These are phyloP conservation scores for Saccostrea echinata DNA, from an alignment of 1,140 invertebrate species.

Conservation along the genomic window DNA sequence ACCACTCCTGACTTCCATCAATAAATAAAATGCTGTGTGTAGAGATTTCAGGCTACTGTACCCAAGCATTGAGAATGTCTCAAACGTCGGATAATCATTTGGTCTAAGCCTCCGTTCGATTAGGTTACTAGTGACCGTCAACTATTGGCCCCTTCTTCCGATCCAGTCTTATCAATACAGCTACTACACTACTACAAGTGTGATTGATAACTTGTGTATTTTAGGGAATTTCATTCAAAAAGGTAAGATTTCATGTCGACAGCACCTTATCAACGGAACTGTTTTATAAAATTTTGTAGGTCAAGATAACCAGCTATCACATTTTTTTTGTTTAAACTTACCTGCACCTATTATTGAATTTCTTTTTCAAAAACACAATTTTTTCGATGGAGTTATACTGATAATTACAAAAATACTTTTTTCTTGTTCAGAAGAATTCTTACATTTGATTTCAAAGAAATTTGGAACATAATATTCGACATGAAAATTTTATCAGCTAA, in stretches of 20 bases:
- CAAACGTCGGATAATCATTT: background rate
- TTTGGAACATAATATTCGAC: too few species aligned
- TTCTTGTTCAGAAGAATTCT: too few species aligned
- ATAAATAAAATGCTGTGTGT: background rate
- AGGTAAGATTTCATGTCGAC: conserved; percentile 9
- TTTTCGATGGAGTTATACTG: too few species aligned
- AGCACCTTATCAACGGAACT: background rate
- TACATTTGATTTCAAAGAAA: too few species aligned
- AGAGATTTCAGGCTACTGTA: conserved; percentile 1
- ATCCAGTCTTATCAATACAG: background rate
- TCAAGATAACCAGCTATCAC: background rate
- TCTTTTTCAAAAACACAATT: too few species aligned
- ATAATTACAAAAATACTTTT: too few species aligned
- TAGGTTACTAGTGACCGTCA: background rate
- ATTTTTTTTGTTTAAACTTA: too few species aligned
- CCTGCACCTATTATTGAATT: too few species aligned
- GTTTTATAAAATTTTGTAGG: background rate
- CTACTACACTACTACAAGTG: background rate
- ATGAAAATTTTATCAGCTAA: too few species aligned
- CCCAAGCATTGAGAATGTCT: background rate
- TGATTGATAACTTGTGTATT: background rate
- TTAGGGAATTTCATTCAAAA: conserved; percentile 10
- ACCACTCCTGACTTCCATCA: background rate
- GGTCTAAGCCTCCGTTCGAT: background rate
- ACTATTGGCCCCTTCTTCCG: background rate